Percentiles rank a stretch among this genome's conserved stretches.
Conservation (phyloP, 1,140 invertebrate species). For the Pachypeltis micranthus region DNA sequence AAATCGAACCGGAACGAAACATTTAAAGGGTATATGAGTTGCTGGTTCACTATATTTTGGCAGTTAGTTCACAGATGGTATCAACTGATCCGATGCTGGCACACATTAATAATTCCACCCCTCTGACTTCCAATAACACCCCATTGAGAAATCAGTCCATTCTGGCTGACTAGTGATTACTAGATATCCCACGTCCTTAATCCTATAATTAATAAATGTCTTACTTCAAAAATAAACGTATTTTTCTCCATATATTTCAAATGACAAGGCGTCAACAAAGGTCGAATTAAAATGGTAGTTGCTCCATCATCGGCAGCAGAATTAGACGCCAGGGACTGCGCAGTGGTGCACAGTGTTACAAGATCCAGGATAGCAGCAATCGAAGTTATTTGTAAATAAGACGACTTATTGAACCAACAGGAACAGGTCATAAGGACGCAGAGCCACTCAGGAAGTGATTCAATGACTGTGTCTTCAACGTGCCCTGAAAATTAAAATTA, state of each 20-base stretch:
- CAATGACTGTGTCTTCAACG: conserved; percentile 16
- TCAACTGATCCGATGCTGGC: no score
- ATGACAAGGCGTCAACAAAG: conserved; percentile 50
- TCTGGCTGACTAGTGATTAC: no score
- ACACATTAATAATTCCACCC: no score
- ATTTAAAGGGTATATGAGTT: no score
- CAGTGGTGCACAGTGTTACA: conserved; percentile 39
- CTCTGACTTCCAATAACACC: no score
- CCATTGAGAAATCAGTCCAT: no score
- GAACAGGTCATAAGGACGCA: conserved; percentile 55
- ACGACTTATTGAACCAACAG: conserved; percentile 47
- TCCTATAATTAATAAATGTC: no score
- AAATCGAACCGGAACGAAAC: no score
- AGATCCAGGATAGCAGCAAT: conserved; percentile 64
- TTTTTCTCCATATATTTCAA: conserved; percentile 48
- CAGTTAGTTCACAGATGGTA: no score
- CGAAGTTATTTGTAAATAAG: conserved; percentile 49
- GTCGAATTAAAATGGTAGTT: conserved; percentile 53
- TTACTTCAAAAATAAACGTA: conserved; percentile 53
- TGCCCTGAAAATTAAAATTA: no score
- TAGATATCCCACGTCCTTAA: no score
- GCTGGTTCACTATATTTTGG: no score
- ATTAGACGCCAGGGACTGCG: conserved; percentile 23
- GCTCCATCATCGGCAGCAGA: conserved; percentile 36
- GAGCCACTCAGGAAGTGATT: conserved; percentile 57